phyloP scores from a whole-genome alignment of 2,888 invertebrate species.

The Poecilobothrus nobilitatus region DNA sequence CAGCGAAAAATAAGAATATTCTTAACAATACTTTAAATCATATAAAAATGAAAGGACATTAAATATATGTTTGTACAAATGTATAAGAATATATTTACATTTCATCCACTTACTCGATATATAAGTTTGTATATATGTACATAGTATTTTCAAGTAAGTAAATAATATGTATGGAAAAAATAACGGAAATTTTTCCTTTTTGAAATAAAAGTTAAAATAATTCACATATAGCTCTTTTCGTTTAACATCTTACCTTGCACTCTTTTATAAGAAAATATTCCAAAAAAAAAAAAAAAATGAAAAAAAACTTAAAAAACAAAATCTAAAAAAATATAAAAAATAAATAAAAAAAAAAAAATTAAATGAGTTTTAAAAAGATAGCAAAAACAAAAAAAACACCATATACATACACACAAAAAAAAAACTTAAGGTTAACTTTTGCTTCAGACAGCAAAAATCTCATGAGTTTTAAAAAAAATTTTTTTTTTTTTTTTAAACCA shows the following conservation, averaged over 20 bases:
- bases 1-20: not conserved
- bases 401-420: not conserved
- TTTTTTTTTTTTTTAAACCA: not conserved
- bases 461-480: not conserved
- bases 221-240: not conserved
- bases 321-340: not conserved
- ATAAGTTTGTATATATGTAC: no score
- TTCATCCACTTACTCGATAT: no score
- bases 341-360: not conserved
- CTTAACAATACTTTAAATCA: not conserved
- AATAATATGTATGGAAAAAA: no score
- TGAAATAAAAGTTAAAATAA: not conserved
- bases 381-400: no score
- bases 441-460: slow-evolving; percentile 6
- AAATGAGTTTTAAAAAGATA: no score
- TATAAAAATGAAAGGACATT: no score
- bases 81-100: no score
- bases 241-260: not conserved
- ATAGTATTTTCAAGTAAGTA: no score
- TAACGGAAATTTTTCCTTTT: no score
- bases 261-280: not conserved
- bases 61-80: no score
- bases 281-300: not conserved
- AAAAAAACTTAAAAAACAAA: not conserved
- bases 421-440: slow-evolving; percentile 6